Conservation (phyloP, 2,797 vertebrate genomes). For the Melanotaenia boesemani region DNA sequence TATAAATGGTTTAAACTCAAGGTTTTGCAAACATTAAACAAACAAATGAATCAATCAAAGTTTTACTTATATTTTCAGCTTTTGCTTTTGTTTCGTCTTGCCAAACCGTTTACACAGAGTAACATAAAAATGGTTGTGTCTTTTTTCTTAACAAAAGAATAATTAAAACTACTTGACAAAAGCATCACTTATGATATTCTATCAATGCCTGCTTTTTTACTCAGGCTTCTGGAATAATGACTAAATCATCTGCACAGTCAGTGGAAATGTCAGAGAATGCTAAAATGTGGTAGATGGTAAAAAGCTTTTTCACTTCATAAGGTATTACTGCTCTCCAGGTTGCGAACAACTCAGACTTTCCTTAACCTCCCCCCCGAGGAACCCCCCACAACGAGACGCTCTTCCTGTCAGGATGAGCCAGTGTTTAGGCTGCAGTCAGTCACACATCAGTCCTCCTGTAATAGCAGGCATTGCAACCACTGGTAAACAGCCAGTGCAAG, state of each 20-base stretch:
- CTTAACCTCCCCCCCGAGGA: constrained; percentile 37
- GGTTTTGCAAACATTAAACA: not conserved
- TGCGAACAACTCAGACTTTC: constrained; percentile 63
- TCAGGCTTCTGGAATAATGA: constrained; percentile 1
- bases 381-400: constrained; percentile 40
- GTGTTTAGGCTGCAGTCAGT: constrained; percentile 71
- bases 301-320: constrained; percentile 23
- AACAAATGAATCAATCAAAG: not conserved
- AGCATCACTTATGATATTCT: not conserved
- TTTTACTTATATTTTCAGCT: not conserved
- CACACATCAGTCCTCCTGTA: constrained; percentile 40
- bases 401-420: constrained; percentile 42
- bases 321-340: constrained; percentile 41
- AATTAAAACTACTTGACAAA: not conserved
- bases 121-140: not conserved
- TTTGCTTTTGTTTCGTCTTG: not conserved
- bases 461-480: constrained; percentile 49
- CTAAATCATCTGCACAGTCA: constrained; percentile 1
- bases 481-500: constrained; percentile 45
- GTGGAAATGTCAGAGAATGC: constrained; percentile 21
- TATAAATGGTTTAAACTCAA: not conserved
- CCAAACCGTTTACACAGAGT: not conserved
- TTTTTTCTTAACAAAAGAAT: not conserved
- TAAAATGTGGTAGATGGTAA: constrained; percentile 10
- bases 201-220: not conserved